A percentile compares a stretch with the other conserved stretches of the same genome.
Evolutionary conservation across 2,797 vertebrate genomes (phyloP).

Genomic region (Eulemur mongoz): DNA sequence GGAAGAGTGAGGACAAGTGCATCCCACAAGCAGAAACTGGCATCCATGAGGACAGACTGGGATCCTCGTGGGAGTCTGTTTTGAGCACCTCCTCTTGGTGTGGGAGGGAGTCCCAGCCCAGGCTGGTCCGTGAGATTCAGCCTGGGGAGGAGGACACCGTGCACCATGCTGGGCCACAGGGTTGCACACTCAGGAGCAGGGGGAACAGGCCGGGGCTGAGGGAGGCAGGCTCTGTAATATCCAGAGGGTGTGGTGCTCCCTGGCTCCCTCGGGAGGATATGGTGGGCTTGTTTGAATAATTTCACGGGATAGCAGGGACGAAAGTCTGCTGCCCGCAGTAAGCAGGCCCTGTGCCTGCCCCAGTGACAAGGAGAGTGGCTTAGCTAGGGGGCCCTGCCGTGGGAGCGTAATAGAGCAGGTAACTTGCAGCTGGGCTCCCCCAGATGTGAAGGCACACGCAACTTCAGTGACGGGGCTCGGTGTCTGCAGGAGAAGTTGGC

Average conservation of each 20-base stretch:
- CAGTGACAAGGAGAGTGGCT: not conserved
- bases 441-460: not conserved
- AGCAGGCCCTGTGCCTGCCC: not conserved
- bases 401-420: accelerated
- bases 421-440: accelerated
- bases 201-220: not conserved
- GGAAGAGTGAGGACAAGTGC: not conserved
- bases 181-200: too few relatives aligned
- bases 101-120: not conserved
- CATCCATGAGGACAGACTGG: not conserved
- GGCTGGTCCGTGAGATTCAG: accelerated
- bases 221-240: not conserved
- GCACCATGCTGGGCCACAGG: accelerated
- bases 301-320: not conserved
- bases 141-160: too few relatives aligned
- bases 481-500: not conserved
- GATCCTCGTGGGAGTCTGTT: accelerated
- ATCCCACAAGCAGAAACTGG: accelerated
- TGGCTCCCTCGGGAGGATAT: not conserved
- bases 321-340: accelerated
- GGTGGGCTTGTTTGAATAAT: not conserved
- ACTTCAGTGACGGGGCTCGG: not conserved
- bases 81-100: accelerated
- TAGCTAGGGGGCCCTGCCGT: accelerated
- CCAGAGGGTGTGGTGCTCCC: not conserved